Evolutionary conservation across 2,888 invertebrate species (phyloP), one percentile per base, ranked within the genome.

Genomic region (Chorisops tibialis): DNA sequence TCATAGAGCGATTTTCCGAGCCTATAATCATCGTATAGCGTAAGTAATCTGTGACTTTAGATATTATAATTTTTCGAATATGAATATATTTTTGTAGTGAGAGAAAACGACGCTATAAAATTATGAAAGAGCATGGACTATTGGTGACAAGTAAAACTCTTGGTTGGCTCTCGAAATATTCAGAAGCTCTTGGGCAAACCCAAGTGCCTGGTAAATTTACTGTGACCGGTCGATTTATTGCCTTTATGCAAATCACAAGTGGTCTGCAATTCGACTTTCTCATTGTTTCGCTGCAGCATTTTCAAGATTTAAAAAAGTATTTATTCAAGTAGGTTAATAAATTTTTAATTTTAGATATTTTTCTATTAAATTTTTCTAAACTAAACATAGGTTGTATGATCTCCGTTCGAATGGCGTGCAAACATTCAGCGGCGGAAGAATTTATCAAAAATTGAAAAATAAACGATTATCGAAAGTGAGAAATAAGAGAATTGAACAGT

Each of bases 71-170:
- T 30, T 30, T 30, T 2, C 30, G 5, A n/a, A 5, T 49, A 2
- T 9, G n/a, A 2, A 24, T 30, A n/a, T 47, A 2, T 56, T 35
- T 52, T 38, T 18, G 11, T 63, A 78, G 78, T 67, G 93, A 93
- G 74, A 81, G 95, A 47, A 80, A 82, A 41, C 81, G 90, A 47
- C 81, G 91, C 58, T 89, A 88, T 71, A 81, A 79, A 67, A 83
- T 94, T 11, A 85, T 95, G 65, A 82, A 86, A 63, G 80, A 85
- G 48, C 91, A 93, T 78, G 95, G 94, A 0, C 79, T 95, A 2
- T 87, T 95, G 58, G 83, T 89, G 74, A 79, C 85, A 1, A 84
- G 88, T 69, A 89, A 87, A 75, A 82, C 86, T 1, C 75, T 84
- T 9, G 83, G 85, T 12, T 88, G 87, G 85, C 74, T 88, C 54